phyloP scores from a whole-genome alignment of 2,888 invertebrate genomes.

The Drosophila tripunctata region DNA sequence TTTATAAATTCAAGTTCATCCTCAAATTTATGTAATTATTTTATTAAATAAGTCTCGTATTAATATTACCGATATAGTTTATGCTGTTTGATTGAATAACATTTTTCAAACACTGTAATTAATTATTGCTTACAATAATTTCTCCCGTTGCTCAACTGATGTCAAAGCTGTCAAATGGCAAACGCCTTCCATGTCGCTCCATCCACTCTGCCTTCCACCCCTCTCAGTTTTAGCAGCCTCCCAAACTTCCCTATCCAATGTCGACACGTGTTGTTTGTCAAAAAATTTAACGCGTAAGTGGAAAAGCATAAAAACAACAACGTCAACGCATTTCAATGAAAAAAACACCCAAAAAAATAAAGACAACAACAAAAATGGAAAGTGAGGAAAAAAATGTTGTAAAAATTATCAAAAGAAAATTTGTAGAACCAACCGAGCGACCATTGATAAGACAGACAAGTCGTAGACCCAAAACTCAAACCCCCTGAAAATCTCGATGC shows the following conservation, averaged over 20 bases:
- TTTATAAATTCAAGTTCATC: not conserved
- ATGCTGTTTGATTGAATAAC: not conserved
- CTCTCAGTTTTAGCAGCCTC: not conserved
- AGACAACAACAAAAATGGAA: not conserved
- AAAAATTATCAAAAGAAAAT: conserved; percentile 74
- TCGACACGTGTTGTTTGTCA: conserved; percentile 67
- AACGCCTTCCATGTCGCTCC: too few relatives aligned
- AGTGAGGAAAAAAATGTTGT: conserved; percentile 43
- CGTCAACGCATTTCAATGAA: conserved; percentile 23
- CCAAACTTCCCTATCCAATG: not conserved
- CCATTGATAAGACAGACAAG: conserved; percentile 62
- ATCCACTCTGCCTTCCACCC: not conserved
- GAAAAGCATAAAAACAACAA: conserved; percentile 56
- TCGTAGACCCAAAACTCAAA: not conserved
- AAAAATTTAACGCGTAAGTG: conserved; percentile 72
- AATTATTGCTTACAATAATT: not conserved
- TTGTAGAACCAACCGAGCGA: conserved; percentile 53
- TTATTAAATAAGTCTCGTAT: not conserved
- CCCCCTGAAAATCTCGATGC: too few relatives aligned
- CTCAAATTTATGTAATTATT: not conserved
- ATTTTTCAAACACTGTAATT: not conserved
- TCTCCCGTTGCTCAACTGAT: not conserved
- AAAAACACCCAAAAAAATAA: conserved; percentile 45
- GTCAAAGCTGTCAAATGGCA: conserved; percentile 56
- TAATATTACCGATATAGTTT: too few relatives aligned